Percentiles rank a stretch among this genome's conserved stretches.
These are phyloP conservation scores for Zaprionus ghesquierei DNA, from an alignment of 1,140 invertebrate genomes.

Conservation along the genomic window DNA sequence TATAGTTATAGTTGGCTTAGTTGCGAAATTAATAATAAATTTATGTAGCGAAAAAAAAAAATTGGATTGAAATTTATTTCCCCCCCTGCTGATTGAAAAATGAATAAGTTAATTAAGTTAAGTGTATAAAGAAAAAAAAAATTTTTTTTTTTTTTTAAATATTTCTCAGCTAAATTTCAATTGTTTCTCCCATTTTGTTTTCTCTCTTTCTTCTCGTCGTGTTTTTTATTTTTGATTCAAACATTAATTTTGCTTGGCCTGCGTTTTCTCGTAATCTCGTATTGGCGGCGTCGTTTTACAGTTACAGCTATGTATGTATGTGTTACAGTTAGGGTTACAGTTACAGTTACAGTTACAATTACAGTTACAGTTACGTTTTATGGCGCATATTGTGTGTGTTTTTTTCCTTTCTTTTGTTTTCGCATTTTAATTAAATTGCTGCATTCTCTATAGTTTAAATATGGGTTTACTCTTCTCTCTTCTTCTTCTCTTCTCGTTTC, in stretches of 20 bases:
- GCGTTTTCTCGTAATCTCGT: background rate
- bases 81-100: conserved; percentile 2
- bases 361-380: conserved; percentile 24
- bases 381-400: conserved; percentile 36
- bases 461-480: background rate
- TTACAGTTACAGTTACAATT: conserved; percentile 17
- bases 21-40: background rate
- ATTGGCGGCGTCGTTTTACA: conserved; percentile 32
- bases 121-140: conserved; percentile 1
- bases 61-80: background rate
- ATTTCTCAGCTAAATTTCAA: conserved; percentile 4
- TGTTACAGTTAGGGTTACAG: background rate
- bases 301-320: conserved; percentile 6
- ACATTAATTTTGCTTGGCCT: background rate
- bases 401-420: conserved; percentile 19
- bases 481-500: background rate
- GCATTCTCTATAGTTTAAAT: conserved; percentile 27
- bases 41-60: background rate
- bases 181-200: background rate
- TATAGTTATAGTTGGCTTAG: conserved; percentile 30
- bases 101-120: conserved; percentile 29
- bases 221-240: background rate
- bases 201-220: background rate
- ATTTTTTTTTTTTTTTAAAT: background rate
- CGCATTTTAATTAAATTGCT: background rate